Base-by-base conservation (phyloP, 2,888 invertebrate species). In the Athalia cordata region DNA sequence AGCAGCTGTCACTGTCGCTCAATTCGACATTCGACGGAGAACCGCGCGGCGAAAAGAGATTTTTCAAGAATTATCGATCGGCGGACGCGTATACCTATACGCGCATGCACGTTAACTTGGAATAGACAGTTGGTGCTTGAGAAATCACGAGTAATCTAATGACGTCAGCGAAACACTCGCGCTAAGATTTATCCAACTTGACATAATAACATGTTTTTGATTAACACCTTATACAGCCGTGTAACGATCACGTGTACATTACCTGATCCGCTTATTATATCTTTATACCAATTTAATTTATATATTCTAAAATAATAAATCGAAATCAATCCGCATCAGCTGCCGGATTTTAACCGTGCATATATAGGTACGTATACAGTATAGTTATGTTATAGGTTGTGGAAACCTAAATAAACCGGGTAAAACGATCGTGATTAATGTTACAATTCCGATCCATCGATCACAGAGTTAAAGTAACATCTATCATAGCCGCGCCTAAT, bases 401-500 rank as follows among this genome's bases (percentile, higher is more conserved):
- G n/a, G 61, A 7, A 13, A 62, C 62, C 62, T 61, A 13, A 7
- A 29, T 59, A 29, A 57, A 43, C 59, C 57, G 11, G 59, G 47
- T 72, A 72, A 59, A 57, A 15, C 59, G 70, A 57, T 72, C 15
- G 47, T 75, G 75, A 75, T 75, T 75, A 62, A 75, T 75, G 75
- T 75, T 64, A 29, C 75, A 64, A 75, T 75, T 75, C 50, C 50
- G 47, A n/a, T 52, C 75, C 75, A 75, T 75, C 75, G 75, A 75
- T 75, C 75, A 75, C 75, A 50, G 50, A 50, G 62, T 75, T 64
- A 75, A 62, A 61, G 75, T 61, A 75, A 75, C 75, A 75, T 75
- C 75, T 75, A 64, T 75, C 75, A 75, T 75, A 75, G 59, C 52
- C 59, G 52, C 75, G 75, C 64, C 75, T 75, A 75, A 75, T 64